Base-by-base conservation (phyloP, 1,140 invertebrate species). In the Hestina assimilis region DNA sequence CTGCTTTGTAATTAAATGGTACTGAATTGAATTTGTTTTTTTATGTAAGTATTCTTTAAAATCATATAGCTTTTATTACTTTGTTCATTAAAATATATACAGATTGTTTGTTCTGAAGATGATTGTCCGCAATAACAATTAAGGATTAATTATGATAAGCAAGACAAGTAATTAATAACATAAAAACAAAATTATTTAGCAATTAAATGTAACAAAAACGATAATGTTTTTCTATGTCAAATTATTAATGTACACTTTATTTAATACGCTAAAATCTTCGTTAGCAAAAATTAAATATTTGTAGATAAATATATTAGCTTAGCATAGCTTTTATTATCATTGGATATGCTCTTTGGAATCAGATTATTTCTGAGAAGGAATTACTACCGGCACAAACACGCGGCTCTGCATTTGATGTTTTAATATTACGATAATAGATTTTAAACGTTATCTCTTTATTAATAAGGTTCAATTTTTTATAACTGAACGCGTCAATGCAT, bases 311-410 rank as follows among this genome's bases (percentile, higher is more conserved):
- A n/a, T 41, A 24, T 28, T 23, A 40, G 19, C 24, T 41, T 33
- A 15, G 14, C 7, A 48, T 63, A 54, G 48, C 43, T 24, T 52
- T n/a, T 5, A 5, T 41, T 47, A 48, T 51, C 33, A 45, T 40
- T 66, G 57, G 40, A 46, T 31, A 21, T 21, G 15, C 11, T 0
- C 52, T 43, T 51, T 28, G 33, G 17, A 53, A 59, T 64, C 55
- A 40, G 50, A 55, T 51, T 48, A 76, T 71, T 76, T 79, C 76
- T 55, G 45, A 73, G 76, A 77, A 78, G 58, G 42, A 60, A 65
- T 50, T 48, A 60, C 47, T 23, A 12, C 23, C 48, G 20, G 38
- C 45, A 51, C 47, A 62, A 63, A 63, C 58, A 64, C 64, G 50
- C 61, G 52, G 43, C 15, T 20, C 47, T 28, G 55, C 42, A 51